Percentiles rank a stretch among this genome's conserved stretches.
phyloP scores from a whole-genome alignment of 2,113 vertebrate species.

The Athene cunicularia region DNA sequence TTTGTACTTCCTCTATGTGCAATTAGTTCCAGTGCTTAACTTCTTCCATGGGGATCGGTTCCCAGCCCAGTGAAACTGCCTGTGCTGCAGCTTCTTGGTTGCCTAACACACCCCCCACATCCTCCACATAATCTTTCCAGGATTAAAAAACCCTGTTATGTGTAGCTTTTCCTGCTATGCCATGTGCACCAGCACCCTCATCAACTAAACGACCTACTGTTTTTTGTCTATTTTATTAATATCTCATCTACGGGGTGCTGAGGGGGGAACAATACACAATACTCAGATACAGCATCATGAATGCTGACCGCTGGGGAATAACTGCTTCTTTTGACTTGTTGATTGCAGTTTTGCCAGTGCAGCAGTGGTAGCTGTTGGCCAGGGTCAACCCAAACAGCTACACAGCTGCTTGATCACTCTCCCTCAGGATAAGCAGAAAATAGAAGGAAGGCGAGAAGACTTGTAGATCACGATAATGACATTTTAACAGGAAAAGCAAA shows the following conservation, averaged over 20 bases:
- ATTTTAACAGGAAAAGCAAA: neutral
- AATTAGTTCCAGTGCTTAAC: neutral
- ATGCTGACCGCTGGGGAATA: neutral
- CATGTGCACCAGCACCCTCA: neutral
- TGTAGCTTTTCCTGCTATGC: neutral
- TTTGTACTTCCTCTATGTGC: rapidly evolving
- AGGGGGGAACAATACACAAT: rapidly evolving
- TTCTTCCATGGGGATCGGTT: neutral
- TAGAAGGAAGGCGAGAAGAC: neutral
- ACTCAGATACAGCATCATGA: rapidly evolving
- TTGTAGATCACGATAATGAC: neutral
- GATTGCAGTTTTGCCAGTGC: neutral
- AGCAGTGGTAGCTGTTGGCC: neutral
- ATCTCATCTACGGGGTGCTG: neutral
- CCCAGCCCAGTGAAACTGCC: neutral
- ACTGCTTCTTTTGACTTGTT: neutral
- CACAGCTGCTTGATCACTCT: neutral
- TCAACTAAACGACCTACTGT: neutral
- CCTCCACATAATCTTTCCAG: neutral
- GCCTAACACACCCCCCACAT: neutral
- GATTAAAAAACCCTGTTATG: neutral
- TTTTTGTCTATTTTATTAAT: neutral
- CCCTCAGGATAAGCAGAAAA: neutral
- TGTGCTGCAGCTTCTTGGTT: neutral
- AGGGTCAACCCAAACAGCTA: neutral